phyloP scores from a whole-genome alignment of 2,113 vertebrate genomes.

The Sporophila hypoxantha region DNA sequence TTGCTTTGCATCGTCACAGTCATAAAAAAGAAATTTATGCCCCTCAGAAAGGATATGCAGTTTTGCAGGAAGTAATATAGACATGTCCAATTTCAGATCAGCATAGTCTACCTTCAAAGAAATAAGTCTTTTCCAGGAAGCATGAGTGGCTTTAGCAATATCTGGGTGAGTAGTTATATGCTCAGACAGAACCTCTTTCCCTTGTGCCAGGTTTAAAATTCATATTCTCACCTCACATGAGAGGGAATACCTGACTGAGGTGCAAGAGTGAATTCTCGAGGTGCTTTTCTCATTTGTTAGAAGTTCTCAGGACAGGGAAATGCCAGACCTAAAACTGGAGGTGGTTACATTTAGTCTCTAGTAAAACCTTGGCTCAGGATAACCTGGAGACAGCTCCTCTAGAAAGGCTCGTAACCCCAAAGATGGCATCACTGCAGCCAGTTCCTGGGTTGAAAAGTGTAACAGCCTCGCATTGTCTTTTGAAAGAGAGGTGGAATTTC shows the following conservation, averaged over 20 bases:
- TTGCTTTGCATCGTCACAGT: slow-evolving; percentile 44
- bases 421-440: not conserved
- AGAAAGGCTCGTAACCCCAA: not conserved
- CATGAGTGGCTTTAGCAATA: slow-evolving; percentile 1
- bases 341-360: not conserved
- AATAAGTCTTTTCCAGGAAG: slow-evolving; percentile 44
- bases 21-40: slow-evolving; percentile 61
- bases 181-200: not conserved
- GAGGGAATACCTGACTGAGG: not conserved
- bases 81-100: slow-evolving; percentile 57
- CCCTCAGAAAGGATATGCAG: slow-evolving; percentile 42
- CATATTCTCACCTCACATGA: not conserved
- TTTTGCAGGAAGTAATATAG: slow-evolving; percentile 63
- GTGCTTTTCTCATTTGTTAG: not conserved
- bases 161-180: not conserved
- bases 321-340: not conserved
- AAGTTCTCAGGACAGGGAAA: not conserved
- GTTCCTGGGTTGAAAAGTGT: not conserved
- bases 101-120: slow-evolving; percentile 42
- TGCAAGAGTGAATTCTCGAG: not conserved
- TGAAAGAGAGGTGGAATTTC: not conserved
- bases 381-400: not conserved
- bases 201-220: not conserved
- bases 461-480: not conserved
- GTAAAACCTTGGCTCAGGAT: not conserved